Evolutionary conservation across 2,113 vertebrate species (phyloP), one percentile per base, ranked within the genome.

Genomic region (Sinocyclocheilus grahami): DNA sequence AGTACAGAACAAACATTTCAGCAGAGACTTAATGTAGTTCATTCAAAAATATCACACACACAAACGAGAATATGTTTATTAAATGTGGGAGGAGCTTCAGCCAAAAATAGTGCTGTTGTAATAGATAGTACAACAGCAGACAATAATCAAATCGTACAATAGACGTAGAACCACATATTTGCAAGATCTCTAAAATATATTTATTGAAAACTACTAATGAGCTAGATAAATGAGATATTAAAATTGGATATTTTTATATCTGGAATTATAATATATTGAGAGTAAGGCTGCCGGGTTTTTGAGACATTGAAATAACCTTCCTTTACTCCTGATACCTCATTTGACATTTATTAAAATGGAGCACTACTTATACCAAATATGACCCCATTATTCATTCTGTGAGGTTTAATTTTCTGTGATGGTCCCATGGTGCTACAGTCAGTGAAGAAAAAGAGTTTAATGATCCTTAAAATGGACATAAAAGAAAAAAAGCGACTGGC

Each of bases 281-380:
- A 91, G 63, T 86, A 62, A 86, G 89, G 62, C 93, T 91, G 90
- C 14, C 13, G 90, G 93, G 91, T 5, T 90, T 94, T 88, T 65
- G n/a, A 92, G 93, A 92, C 92, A 93, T 90, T 93, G 91, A 91
- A 94, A 95, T 92, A 93, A 92, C 92, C 93, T 94, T 93, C 90
- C 85, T 67, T 91, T 92, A 84, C 93, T 93, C 94, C 83, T 84
- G 92, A 87, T 80, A 89, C 86, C 84, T 87, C 62, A 67, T 62
- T 83, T 88, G 89, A 88, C 83, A 79, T 90, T 89, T 87, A 88
- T 82, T 79, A 67, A 39, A 85, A 83, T 53, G 16, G 76, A 85
- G 53, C 65, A 67, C 20, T 51, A 42, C 33, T 90, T 92, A 33
- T 33, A 33, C 30, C 30, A 33, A 33, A 33, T 33, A 33, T 93